Evolutionary conservation across 2,888 invertebrate genomes (phyloP).

Genomic region (Yponomeuta plumbellus): DNA sequence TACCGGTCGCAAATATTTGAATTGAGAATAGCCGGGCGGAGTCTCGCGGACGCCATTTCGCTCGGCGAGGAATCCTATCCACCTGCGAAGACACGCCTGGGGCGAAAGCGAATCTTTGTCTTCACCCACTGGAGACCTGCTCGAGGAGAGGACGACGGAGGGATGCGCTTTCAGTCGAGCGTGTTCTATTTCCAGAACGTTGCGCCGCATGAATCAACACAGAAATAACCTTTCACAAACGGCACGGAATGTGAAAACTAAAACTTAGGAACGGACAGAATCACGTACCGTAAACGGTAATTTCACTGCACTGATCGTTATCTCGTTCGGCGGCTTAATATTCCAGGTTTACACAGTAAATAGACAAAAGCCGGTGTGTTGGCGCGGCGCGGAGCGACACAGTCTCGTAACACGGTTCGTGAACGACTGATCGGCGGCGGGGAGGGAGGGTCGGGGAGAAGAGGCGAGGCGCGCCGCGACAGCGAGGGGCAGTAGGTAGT

Average conservation of each 20-base stretch:
- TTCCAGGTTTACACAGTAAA: slow-evolving; percentile 46
- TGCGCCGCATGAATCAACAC: slow-evolving; percentile 75
- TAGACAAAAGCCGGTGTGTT: slow-evolving; percentile 64
- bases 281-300: slow-evolving; percentile 71
- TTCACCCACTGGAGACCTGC: slow-evolving; percentile 51
- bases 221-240: slow-evolving; percentile 74
- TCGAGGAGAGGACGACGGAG: slow-evolving; percentile 42
- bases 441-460: slow-evolving; percentile 29
- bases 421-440: slow-evolving; percentile 54
- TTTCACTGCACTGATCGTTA: slow-evolving; percentile 63
- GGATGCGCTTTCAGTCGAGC: slow-evolving; percentile 65
- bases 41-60: slow-evolving; percentile 68
- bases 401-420: slow-evolving; percentile 59
- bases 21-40: slow-evolving; percentile 39
- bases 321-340: slow-evolving; percentile 51
- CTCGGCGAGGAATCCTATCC: slow-evolving; percentile 20
- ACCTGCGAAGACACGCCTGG: slow-evolving; percentile 63
- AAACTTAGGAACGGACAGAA: slow-evolving; percentile 52
- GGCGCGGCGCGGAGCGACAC: slow-evolving; percentile 46
- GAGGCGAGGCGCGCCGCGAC: slow-evolving; percentile 23
- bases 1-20: slow-evolving; percentile 70
- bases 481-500: slow-evolving; percentile 28
- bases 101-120: slow-evolving; percentile 21
- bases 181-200: slow-evolving; percentile 71
- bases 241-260: slow-evolving; percentile 59